phyloP scores from a whole-genome alignment of 2,797 vertebrate species.

The Pangasius mekongensis region DNA sequence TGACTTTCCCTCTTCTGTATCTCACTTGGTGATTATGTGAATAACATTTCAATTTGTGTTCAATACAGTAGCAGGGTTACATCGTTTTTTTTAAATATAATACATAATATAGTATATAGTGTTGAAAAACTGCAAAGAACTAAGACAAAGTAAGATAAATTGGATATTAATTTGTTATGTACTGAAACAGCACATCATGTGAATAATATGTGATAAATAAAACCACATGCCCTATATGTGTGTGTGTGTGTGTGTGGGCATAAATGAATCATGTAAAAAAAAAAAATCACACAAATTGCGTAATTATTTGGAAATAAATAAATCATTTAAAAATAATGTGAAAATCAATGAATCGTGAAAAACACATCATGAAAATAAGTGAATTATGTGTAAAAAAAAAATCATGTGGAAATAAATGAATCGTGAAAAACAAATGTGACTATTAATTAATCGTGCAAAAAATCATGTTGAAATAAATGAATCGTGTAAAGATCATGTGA shows the following conservation, averaged over 20 bases:
- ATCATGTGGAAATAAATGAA: background rate
- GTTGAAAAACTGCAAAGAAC: background rate
- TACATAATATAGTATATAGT: background rate
- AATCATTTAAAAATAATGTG: background rate
- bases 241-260: no score
- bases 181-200: background rate
- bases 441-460: background rate
- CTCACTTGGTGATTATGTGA: background rate
- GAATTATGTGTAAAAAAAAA: background rate
- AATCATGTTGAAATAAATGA: background rate
- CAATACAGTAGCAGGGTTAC: background rate
- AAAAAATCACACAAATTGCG: background rate
- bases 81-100: background rate
- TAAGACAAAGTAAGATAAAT: background rate
- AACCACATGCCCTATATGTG: background rate
- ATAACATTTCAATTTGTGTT: background rate
- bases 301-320: background rate
- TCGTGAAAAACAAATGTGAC: background rate
- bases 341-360: background rate
- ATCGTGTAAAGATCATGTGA: background rate
- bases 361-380: background rate
- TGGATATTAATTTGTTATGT: background rate
- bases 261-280: background rate
- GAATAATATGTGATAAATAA: background rate
- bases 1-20: background rate